Percentiles rank a stretch among this genome's conserved stretches.
phyloP scores from a whole-genome alignment of 2,797 vertebrate genomes.

The Vespertilio murinus region DNA sequence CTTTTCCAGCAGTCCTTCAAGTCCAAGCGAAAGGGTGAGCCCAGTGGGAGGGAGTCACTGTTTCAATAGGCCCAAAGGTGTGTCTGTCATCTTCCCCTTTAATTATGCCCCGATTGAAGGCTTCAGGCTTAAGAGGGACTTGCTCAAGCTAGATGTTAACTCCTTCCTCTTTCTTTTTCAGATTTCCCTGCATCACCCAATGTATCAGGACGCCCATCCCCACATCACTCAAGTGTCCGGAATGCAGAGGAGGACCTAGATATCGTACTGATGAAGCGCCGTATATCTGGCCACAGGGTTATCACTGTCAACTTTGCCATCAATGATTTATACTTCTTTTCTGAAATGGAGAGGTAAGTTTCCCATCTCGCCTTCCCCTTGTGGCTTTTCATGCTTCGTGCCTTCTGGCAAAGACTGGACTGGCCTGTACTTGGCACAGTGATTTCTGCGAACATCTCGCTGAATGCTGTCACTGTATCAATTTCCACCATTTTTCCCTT shows the following conservation, averaged over 20 bases:
- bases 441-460: background rate
- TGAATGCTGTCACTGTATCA: background rate
- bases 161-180: constrained; percentile 57
- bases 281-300: constrained; percentile 71
- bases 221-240: rapidly evolving
- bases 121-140: background rate
- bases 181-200: constrained; percentile 55
- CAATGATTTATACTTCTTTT: constrained; percentile 83
- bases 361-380: background rate
- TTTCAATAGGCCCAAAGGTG: background rate
- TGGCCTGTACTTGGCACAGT: background rate
- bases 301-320: constrained; percentile 80
- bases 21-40: background rate
- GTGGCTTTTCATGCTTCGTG: background rate
- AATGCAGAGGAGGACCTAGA: constrained; percentile 53
- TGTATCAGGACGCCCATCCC: background rate
- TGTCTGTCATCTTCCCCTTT: background rate
- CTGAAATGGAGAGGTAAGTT: constrained; percentile 85
- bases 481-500: background rate
- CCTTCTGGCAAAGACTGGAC: background rate
- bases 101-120: background rate
- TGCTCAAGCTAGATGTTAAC: background rate
- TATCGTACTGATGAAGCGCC: constrained; percentile 30
- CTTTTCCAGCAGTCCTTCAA: background rate
- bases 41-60: background rate